These are phyloP conservation scores for Hoplodrina blanda DNA, from an alignment of 2,888 invertebrate genomes.

Conservation along the genomic window DNA sequence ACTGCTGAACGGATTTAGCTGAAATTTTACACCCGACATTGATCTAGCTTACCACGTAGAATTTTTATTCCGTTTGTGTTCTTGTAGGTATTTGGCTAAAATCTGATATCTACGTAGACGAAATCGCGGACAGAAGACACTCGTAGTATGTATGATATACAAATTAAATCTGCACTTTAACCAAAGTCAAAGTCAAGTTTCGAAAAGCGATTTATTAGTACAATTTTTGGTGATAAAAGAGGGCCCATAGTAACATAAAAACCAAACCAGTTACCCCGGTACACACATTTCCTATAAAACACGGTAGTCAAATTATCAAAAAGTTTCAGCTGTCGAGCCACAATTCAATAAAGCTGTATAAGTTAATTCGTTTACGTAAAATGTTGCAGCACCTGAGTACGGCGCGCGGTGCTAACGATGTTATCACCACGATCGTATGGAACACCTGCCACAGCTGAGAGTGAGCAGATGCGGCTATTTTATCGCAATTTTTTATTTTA, in stretches of 20 bases:
- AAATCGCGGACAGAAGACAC: too few relatives aligned
- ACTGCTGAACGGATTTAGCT: too few relatives aligned
- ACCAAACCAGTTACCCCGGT: not conserved
- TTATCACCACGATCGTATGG: conserved; percentile 29
- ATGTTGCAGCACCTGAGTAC: conserved; percentile 37
- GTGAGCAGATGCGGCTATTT: conserved; percentile 38
- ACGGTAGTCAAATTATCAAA: not conserved
- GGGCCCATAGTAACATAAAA: too few relatives aligned
- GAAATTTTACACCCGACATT: too few relatives aligned
- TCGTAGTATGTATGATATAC: not conserved
- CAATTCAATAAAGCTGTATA: conserved; percentile 43
- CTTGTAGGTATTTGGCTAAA: too few relatives aligned
- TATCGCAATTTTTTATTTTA: too few relatives aligned
- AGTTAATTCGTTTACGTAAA: conserved; percentile 43
- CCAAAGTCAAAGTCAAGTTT: too few relatives aligned
- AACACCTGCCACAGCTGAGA: conserved; percentile 49
- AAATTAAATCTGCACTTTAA: not conserved
- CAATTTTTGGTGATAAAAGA: too few relatives aligned
- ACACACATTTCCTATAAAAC: conserved; percentile 8
- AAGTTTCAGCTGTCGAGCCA: conserved; percentile 31
- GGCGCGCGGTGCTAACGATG: conserved; percentile 33
- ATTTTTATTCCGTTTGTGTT: too few relatives aligned
- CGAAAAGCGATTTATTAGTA: too few relatives aligned
- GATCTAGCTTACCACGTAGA: too few relatives aligned
- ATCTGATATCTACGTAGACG: too few relatives aligned